Conservation (phyloP, 2,113 vertebrate species). For the Elanoides forficatus region DNA sequence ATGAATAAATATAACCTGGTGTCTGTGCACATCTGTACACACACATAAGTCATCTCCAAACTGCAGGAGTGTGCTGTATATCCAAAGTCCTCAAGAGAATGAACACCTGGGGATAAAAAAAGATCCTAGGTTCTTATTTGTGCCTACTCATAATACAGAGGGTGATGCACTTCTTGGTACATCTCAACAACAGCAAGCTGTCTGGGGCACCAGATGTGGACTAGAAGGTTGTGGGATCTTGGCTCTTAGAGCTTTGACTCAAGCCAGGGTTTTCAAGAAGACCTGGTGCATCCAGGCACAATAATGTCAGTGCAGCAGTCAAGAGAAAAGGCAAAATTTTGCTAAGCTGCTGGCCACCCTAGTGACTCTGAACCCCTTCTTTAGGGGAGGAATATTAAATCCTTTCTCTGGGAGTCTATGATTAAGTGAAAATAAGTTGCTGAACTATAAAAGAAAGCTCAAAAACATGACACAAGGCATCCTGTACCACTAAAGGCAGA, state of each 20-base stretch:
- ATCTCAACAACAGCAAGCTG: neutral
- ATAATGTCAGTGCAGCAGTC: neutral
- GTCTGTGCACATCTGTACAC: neutral
- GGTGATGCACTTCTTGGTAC: neutral
- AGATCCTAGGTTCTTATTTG: neutral
- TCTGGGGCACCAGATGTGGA: neutral
- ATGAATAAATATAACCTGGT: neutral
- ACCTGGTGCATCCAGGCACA: neutral
- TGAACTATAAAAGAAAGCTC: neutral
- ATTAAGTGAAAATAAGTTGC: neutral
- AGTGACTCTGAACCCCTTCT: neutral
- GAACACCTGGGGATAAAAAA: neutral
- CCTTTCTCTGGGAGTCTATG: neutral
- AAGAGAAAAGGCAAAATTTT: neutral
- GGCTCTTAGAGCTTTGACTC: neutral
- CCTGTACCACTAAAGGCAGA: neutral
- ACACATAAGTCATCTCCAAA: neutral
- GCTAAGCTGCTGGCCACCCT: neutral
- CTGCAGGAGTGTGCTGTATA: neutral
- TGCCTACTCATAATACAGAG: neutral
- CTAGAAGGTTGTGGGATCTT: neutral
- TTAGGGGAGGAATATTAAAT: neutral
- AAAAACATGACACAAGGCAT: neutral
- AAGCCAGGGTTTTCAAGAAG: neutral
- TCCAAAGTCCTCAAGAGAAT: neutral